Conservation (phyloP, 2,113 vertebrate genomes). For the Oryzias melastigma region DNA sequence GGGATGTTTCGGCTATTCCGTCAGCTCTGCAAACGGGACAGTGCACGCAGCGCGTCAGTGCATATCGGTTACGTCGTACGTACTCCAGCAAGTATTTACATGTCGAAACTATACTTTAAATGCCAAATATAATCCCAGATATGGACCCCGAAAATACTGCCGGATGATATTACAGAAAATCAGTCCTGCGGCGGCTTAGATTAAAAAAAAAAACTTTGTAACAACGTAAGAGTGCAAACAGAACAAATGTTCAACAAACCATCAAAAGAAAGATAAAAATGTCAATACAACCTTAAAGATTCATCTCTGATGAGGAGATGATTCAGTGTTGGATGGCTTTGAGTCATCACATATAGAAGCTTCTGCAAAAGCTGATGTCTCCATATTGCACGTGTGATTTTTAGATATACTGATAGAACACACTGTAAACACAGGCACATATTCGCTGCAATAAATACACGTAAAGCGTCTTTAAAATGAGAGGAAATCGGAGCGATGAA, state of each 20-base stretch:
- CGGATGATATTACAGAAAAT: slow-evolving; percentile 19
- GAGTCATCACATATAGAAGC: not conserved
- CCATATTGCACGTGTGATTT: slow-evolving; percentile 61
- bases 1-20: no score
- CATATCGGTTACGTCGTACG: slow-evolving; percentile 53
- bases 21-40: slow-evolving; percentile 15
- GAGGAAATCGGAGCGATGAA: slow-evolving; percentile 19
- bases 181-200: slow-evolving; percentile 12
- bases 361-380: slow-evolving; percentile 5
- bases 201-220: not conserved
- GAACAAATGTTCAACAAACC: not conserved
- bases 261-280: not conserved
- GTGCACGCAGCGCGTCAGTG: slow-evolving; percentile 53
- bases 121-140: slow-evolving; percentile 54
- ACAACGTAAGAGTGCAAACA: not conserved
- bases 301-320: not conserved
- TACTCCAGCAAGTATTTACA: slow-evolving; percentile 37
- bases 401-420: slow-evolving; percentile 41
- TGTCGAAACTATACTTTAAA: slow-evolving; percentile 47
- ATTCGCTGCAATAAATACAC: slow-evolving; percentile 53
- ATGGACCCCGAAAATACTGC: slow-evolving; percentile 48
- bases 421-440: slow-evolving; percentile 53
- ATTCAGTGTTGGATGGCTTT: slow-evolving; percentile 4
- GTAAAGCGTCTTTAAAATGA: slow-evolving; percentile 49
- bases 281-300: slow-evolving; percentile 6